These are phyloP conservation scores for Ataeniobius toweri DNA, from an alignment of 2,797 vertebrate genomes.

Conservation along the genomic window DNA sequence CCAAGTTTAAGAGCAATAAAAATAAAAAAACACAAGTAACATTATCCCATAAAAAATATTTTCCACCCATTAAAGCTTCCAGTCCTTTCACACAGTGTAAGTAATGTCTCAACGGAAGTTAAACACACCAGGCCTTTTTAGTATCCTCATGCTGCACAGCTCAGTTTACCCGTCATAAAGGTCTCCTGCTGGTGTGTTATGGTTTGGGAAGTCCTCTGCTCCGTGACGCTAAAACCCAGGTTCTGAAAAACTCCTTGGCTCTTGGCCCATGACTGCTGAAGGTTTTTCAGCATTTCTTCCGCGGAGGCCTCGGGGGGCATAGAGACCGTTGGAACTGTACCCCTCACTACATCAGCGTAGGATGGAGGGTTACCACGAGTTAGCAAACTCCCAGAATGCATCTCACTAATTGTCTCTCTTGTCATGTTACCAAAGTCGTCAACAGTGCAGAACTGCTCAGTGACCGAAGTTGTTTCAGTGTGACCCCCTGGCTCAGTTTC, in stretches of 20 bases:
- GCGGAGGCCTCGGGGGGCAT: constrained; percentile 80
- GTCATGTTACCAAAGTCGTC: constrained; percentile 80
- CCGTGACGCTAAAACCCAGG: constrained; percentile 83
- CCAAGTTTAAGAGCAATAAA: constrained; percentile 6
- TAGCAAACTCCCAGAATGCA: constrained; percentile 71
- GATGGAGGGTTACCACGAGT: constrained; percentile 86
- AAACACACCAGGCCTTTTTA: constrained; percentile 70
- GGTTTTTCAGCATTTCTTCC: constrained; percentile 84
- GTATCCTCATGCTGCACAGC: constrained; percentile 74
- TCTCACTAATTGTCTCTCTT: constrained; percentile 65
- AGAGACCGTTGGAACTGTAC: constrained; percentile 78
- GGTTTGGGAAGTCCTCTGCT: constrained; percentile 81
- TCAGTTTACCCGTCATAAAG: constrained; percentile 86
- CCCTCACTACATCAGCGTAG: constrained; percentile 91
- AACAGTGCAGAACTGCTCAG: constrained; percentile 77
- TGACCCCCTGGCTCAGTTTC: constrained; percentile 66
- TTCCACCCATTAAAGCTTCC: constrained; percentile 32
- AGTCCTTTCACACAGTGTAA: constrained; percentile 44
- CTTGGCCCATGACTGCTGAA: constrained; percentile 90
- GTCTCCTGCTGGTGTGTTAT: constrained; percentile 85
- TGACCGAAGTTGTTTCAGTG: constrained; percentile 72
- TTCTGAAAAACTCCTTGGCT: constrained; percentile 86
- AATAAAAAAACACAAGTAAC: constrained; percentile 23
- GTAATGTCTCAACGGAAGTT: constrained; percentile 34
- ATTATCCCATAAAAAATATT: neutral